A percentile compares a stretch with the other conserved stretches of the same genome.
These are phyloP conservation scores for Pseudomyrmex dendroicus DNA, from an alignment of 1,140 invertebrate genomes.

Conservation along the genomic window DNA sequence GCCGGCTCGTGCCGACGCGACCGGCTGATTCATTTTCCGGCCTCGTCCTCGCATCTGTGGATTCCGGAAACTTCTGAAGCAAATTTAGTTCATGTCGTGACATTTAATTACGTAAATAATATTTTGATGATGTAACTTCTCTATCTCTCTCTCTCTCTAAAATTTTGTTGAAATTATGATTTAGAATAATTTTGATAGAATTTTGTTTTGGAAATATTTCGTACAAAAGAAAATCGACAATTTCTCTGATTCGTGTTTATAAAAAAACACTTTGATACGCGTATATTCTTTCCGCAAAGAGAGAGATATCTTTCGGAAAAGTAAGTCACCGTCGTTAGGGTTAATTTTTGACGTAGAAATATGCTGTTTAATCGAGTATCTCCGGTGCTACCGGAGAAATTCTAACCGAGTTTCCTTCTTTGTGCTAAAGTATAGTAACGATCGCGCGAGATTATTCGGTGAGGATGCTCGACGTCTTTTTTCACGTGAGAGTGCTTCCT, in stretches of 20 bases:
- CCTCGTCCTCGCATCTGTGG: not conserved
- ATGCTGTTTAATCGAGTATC: constrained; percentile 30
- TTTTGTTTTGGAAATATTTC: too few species aligned
- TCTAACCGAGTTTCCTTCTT: constrained; percentile 15
- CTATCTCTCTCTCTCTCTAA: not conserved
- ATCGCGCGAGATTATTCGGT: constrained; percentile 42
- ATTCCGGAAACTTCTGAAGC: constrained; percentile 3
- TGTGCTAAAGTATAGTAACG: constrained; percentile 19
- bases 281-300: not conserved
- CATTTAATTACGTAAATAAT: not conserved
- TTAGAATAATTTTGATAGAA: too few species aligned
- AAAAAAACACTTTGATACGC: not conserved
- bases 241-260: not conserved
- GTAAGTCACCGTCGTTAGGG: not conserved
- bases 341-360: constrained; percentile 7
- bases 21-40: constrained; percentile 5
- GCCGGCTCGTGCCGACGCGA: constrained; percentile 15
- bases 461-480: constrained; percentile 14
- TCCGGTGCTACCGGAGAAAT: constrained; percentile 1
- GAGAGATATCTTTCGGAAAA: not conserved
- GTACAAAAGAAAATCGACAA: too few species aligned
- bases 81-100: not conserved
- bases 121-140: not conserved
- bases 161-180: not conserved
- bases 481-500: constrained; percentile 32